These are phyloP conservation scores for Cataglyphis rosenhaueri DNA, from an alignment of 2,888 invertebrate species.

Conservation along the genomic window DNA sequence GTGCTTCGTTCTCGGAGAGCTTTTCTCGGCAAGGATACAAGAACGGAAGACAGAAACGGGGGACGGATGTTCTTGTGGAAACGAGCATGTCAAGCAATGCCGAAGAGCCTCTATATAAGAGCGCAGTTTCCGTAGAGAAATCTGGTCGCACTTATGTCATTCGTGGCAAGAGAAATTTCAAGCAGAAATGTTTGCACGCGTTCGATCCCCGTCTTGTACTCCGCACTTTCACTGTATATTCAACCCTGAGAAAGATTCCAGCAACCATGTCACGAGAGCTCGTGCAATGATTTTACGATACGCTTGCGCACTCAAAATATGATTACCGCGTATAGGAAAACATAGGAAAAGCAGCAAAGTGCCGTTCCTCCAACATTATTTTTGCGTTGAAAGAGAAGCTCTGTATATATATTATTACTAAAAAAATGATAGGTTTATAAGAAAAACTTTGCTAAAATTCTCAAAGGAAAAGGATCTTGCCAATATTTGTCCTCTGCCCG, in stretches of 20 bases:
- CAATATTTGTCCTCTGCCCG: conserved; percentile 50
- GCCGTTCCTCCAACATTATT: background rate
- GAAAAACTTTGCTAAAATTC: background rate
- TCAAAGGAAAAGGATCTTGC: conserved; percentile 10
- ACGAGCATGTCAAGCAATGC: conserved; percentile 34
- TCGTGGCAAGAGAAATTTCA: conserved; percentile 39
- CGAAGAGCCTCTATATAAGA: conserved; percentile 6
- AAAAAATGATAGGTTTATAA: background rate
- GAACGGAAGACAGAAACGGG: background rate
- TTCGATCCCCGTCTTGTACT: conserved; percentile 2
- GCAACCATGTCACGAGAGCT: background rate
- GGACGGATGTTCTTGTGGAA: conserved; percentile 6
- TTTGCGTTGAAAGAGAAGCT: background rate
- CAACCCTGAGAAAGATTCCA: conserved; percentile 7
- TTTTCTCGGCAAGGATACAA: background rate
- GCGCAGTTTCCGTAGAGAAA: conserved; percentile 37
- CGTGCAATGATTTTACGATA: background rate
- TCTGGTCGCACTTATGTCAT: conserved; percentile 52
- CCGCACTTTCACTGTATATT: background rate
- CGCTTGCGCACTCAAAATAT: background rate
- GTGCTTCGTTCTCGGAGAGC: conserved; percentile 10
- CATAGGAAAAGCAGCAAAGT: background rate
- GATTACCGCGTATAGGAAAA: background rate
- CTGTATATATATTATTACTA: background rate
- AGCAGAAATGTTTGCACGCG: conserved; percentile 59